Evolutionary conservation across 2,113 vertebrate genomes (phyloP).

Genomic region (Stigmatopora argus): DNA sequence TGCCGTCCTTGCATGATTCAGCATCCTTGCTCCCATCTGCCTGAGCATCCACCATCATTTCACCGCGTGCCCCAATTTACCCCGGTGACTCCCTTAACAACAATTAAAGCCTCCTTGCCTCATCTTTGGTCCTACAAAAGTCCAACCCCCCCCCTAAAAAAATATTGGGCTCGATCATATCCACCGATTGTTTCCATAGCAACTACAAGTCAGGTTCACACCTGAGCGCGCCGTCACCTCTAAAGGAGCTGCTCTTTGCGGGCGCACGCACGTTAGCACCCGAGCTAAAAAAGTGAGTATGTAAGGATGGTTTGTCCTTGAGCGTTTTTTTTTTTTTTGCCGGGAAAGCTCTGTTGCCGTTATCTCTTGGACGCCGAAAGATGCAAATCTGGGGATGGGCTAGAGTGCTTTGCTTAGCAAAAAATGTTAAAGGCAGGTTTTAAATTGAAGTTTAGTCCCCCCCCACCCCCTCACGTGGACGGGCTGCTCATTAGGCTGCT

Average conservation of each 20-base stretch:
- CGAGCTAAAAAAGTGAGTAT: background rate
- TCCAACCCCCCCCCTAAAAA: slow-evolving; percentile 15
- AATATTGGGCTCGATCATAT: slow-evolving; percentile 60
- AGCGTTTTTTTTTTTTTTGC: background rate
- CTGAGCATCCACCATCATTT: background rate
- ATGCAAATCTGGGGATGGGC: background rate
- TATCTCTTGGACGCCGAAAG: background rate
- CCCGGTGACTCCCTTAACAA: background rate
- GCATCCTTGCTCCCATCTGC: background rate
- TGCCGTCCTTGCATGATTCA: background rate
- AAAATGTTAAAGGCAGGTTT: slow-evolving; percentile 33
- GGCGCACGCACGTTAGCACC: slow-evolving; percentile 16
- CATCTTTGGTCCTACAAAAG: background rate
- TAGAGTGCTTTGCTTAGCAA: slow-evolving; percentile 24
- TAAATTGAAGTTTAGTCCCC: slow-evolving; percentile 36
- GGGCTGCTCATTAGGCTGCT: slow-evolving; percentile 67
- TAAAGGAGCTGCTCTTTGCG: slow-evolving; percentile 31
- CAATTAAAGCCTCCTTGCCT: background rate
- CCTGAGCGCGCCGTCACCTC: slow-evolving; percentile 42
- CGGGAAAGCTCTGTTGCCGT: background rate
- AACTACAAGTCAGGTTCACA: slow-evolving; percentile 66
- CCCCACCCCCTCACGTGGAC: slow-evolving; percentile 43
- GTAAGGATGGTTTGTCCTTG: background rate
- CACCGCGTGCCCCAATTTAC: background rate
- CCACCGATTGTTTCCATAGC: slow-evolving; percentile 60